Evolutionary conservation across 2,797 vertebrate genomes (phyloP), one percentile per base, ranked within the genome.

Genomic region (Ptychobarbus kaznakovi): DNA sequence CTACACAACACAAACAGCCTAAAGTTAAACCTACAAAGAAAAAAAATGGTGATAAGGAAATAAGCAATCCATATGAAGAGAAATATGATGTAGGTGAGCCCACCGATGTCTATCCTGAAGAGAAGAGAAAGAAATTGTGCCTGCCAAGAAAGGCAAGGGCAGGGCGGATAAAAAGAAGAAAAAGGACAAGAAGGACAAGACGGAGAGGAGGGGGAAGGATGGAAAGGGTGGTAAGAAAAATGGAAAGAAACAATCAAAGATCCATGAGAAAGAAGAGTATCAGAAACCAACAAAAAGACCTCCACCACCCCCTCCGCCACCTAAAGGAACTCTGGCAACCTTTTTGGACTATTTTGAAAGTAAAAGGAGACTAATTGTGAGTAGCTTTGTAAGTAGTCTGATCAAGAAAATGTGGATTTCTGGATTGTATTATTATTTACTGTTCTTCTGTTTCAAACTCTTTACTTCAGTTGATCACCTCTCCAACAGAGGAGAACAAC

Each of bases 311-410:
- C 70, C 70, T 2, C 73, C 73, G 2, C 53, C 84, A 51, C 92
- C 95, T 0, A 96, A 92, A 85, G 95, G 95, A 91, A 91, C 95
- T 0, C 93, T 96, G 91, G 88, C 92, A 0, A 94, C 95, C 76
- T 96, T 99, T 88, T 91, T 99, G 92, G 95, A 96, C 65, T 96
- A 97, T 91, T 99, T 99, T 92, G 97, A 98, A 93, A 97, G 95
- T 94, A 96, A 96, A 91, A 96, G 98, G 86, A 94, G 98, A 12
- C 95, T 99, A 68, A 93, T 99, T 88, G 98, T 99, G 94, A 98
- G 98, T 96, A 90, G 78, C 16, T 40, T n/a, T 22, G 4, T 42
- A 53, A 65, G 20, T 65, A 25, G 61, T 76, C 68, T 25, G 16
- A 58, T 81, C 49, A 22, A n/a, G 12, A 20, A 20, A 74, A 20